Evolutionary conservation across 2,888 invertebrate species (phyloP).

Genomic region (Brachyopa scutellaris): DNA sequence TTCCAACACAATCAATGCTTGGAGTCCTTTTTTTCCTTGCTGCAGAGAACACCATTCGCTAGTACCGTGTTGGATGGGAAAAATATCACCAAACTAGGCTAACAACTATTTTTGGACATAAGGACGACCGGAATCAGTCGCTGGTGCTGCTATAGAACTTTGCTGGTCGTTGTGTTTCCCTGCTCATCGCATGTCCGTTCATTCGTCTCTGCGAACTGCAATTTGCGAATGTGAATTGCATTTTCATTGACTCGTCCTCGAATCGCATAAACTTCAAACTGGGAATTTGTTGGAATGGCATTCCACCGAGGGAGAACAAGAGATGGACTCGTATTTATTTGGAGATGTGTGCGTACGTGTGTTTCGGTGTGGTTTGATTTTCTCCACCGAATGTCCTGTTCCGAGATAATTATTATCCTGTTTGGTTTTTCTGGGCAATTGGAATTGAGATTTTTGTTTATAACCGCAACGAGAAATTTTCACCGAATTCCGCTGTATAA

Average conservation of each 20-base stretch:
- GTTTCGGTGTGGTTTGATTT: conserved; percentile 63
- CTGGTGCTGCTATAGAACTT: conserved; percentile 1
- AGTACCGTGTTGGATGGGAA: not conserved
- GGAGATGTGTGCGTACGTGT: conserved; percentile 56
- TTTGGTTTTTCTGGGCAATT: conserved; percentile 71
- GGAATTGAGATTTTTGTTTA: conserved; percentile 70
- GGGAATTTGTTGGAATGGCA: conserved; percentile 63
- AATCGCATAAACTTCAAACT: conserved; percentile 67
- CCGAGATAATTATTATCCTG: conserved; percentile 69
- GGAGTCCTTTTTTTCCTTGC: not conserved
- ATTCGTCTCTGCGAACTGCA: conserved; percentile 62
- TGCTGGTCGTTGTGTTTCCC: conserved; percentile 13
- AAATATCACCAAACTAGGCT: conserved; percentile 71
- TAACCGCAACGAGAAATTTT: conserved; percentile 47
- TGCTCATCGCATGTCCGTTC: conserved; percentile 57
- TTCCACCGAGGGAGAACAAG: conserved; percentile 11
- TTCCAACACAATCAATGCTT: conserved; percentile 14
- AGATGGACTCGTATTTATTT: conserved; percentile 41
- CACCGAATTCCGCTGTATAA: conserved; percentile 48
- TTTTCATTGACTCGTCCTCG: conserved; percentile 73
- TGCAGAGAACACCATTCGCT: not conserved
- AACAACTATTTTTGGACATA: conserved; percentile 65
- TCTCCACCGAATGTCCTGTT: conserved; percentile 35
- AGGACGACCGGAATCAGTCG: conserved; percentile 55
- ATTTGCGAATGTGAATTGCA: conserved; percentile 72